A percentile compares a stretch with the other conserved stretches of the same genome.
These are phyloP conservation scores for Drosophila nr. fundita DNA, from an alignment of 2,888 invertebrate species.

Conservation along the genomic window DNA sequence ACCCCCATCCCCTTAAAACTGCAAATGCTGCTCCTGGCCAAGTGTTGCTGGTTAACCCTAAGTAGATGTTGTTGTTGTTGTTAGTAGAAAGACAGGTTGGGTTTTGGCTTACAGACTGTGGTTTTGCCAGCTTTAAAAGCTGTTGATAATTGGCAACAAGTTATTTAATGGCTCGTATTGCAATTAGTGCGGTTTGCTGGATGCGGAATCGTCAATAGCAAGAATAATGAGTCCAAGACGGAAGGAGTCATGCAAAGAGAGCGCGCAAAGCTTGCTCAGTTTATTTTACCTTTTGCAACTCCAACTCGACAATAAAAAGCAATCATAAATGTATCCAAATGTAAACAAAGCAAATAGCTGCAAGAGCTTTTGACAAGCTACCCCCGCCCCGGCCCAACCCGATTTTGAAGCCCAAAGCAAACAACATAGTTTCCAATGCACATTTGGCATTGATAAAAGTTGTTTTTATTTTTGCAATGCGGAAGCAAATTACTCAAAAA, in stretches of 20 bases:
- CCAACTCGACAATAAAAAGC: conserved; percentile 13
- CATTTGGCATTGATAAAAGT: conserved; percentile 66
- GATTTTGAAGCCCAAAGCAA: background rate
- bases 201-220: conserved; percentile 23
- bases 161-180: conserved; percentile 72
- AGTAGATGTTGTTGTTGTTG: conserved; percentile 52
- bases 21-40: conserved; percentile 29
- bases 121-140: conserved; percentile 50
- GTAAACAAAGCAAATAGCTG: conserved; percentile 30
- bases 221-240: conserved; percentile 15
- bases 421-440: conserved; percentile 27
- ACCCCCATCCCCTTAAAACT: background rate
- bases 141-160: conserved; percentile 68
- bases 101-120: conserved; percentile 35
- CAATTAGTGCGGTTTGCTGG: conserved; percentile 70
- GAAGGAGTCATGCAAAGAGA: background rate
- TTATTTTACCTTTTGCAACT: background rate
- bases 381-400: accelerated
- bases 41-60: conserved; percentile 83
- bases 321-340: conserved; percentile 11
- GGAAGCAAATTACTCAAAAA: conserved; percentile 68
- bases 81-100: conserved; percentile 12
- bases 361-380: conserved; percentile 17
- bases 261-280: background rate
- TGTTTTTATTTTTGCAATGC: conserved; percentile 59